A percentile compares a stretch with the other conserved stretches of the same genome.
phyloP scores from a whole-genome alignment of 2,888 invertebrate genomes.

The Drosophila falleni region DNA sequence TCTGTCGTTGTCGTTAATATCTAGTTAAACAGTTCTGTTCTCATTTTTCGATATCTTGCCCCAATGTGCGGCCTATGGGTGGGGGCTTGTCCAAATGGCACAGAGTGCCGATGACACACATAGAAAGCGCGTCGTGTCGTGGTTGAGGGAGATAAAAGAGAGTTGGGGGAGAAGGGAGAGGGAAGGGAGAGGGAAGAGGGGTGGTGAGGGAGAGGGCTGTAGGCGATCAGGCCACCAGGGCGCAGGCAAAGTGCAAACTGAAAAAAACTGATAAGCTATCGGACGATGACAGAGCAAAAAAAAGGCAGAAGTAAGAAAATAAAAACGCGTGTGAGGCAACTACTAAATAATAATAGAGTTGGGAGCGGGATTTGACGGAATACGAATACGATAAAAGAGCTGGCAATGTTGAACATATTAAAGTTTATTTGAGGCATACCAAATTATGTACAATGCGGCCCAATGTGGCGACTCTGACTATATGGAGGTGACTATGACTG shows the following conservation, averaged over 20 bases:
- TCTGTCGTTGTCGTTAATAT: constrained; percentile 1
- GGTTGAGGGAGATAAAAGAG: no score
- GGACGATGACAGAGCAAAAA: constrained; percentile 29
- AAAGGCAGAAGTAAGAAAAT: background rate
- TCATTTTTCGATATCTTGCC: background rate
- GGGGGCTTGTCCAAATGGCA: constrained; percentile 15
- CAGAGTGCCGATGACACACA: constrained; percentile 14
- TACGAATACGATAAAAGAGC: constrained; percentile 27
- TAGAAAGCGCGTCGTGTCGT: background rate
- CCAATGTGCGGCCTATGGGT: constrained; percentile 7
- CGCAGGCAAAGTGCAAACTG: constrained; percentile 25
- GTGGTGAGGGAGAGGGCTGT: background rate
- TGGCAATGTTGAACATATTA: constrained; percentile 24
- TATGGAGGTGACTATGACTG: constrained; percentile 13
- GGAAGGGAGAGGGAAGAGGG: background rate
- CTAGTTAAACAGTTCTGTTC: constrained; percentile 4
- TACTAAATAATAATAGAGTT: background rate
- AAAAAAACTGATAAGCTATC: constrained; percentile 50
- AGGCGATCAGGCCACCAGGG: constrained; percentile 53
- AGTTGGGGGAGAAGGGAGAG: background rate
- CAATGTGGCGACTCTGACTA: constrained; percentile 5
- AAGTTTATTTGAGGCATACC: constrained; percentile 61
- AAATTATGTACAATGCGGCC: constrained; percentile 45
- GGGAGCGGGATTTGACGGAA: background rate
- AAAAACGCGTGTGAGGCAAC: background rate